phyloP scores from a whole-genome alignment of 2,113 vertebrate species.

The Anhinga rufa region DNA sequence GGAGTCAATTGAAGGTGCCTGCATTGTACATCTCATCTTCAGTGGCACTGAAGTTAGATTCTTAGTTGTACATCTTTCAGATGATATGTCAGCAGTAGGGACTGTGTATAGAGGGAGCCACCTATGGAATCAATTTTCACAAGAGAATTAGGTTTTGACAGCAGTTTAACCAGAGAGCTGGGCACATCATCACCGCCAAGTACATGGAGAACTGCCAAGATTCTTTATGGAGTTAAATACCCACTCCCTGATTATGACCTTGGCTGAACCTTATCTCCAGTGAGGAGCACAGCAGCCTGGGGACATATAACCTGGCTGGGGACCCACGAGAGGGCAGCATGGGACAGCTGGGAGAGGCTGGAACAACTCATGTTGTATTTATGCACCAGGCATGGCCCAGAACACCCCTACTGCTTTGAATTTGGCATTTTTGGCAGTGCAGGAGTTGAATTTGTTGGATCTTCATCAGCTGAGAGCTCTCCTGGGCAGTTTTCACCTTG shows the following conservation, averaged over 20 bases:
- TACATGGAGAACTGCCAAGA: neutral
- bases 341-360: neutral
- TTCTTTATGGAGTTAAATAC: neutral
- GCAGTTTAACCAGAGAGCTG: neutral
- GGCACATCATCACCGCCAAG: neutral
- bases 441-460: neutral
- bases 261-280: neutral
- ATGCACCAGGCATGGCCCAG: neutral
- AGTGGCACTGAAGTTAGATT: neutral
- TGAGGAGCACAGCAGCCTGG: neutral
- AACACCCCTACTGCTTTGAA: neutral
- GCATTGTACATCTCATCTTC: neutral
- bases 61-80: neutral
- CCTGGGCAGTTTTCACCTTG: neutral
- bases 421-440: neutral
- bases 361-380: neutral
- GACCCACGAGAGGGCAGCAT: neutral
- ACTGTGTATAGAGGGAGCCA: neutral
- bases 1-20: neutral
- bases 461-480: neutral
- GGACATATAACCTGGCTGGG: neutral
- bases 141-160: neutral
- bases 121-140: neutral
- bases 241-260: neutral
- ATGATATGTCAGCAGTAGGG: accelerated